Evolutionary conservation across 2,888 invertebrate species (phyloP), one percentile per base, ranked within the genome.

Genomic region (Drosophila greeni): DNA sequence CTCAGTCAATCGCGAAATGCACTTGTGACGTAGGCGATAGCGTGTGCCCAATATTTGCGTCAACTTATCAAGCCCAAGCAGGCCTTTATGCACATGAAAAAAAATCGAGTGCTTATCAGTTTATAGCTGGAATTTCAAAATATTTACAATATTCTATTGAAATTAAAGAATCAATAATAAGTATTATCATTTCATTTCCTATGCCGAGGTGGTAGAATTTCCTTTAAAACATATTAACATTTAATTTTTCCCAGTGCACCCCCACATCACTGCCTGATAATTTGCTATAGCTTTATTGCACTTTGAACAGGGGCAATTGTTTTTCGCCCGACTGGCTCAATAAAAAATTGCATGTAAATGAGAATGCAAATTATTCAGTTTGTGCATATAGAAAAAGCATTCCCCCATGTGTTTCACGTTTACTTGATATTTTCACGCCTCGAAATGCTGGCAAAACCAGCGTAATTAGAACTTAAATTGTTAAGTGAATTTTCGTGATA

Each of bases 401-500:
- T 55, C 55, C 59, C 59, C 45, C 42, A 55, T 53, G 58, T 53
- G 58, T 20, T 58, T 58, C 34, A 42, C 59, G 31, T 55, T 31
- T 31, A 45, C 59, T 39, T 56, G 56, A 4, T 39, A 37, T 39
- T 56, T 60, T 60, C 45, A 47, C 59, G 56, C 59, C 45, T 56
- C 26, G 26, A 60, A 60, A 56, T 39, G 40, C 48, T 33, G 48
- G 59, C 36, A 49, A 57, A 57, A 45, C 37, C 39, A 24, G 24
- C 36, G 60, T 64, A 73, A 66, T 73, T 71, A 71, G 71, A 64
- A 33, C 57, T 18, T 52, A 56, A 54, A 62, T 57, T 49, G 69
- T 71, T 76, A 66, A 75, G 66, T 68, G 69, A 71, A 62, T 66
- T 61, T 67, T 76, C 77, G 77, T 75, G 77, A 66, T 77, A 75